Conservation (phyloP, 2,888 invertebrate genomes). For the Ctenicera cuprea region DNA sequence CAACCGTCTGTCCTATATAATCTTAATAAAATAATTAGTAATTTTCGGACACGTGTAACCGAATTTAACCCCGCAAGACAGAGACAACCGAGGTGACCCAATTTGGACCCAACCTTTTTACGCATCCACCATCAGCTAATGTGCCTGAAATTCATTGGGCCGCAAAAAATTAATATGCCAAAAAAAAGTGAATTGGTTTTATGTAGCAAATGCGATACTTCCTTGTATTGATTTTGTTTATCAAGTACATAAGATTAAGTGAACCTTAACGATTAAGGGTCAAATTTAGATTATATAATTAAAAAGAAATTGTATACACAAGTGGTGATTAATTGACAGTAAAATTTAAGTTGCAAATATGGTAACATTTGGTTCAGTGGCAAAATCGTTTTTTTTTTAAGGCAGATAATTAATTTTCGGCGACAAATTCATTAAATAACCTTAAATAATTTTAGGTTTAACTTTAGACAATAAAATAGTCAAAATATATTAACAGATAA, state of each 20-base stretch:
- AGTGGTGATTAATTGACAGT: too few species aligned
- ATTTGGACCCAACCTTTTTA: constrained; percentile 29
- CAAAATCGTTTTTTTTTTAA: too few species aligned
- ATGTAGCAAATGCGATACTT: neutral
- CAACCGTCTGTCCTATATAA: constrained; percentile 8
- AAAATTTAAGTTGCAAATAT: too few species aligned
- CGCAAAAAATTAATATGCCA: constrained; percentile 29
- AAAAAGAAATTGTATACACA: too few species aligned
- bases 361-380: too few species aligned
- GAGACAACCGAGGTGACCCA: constrained; percentile 28
- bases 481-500: too few species aligned
- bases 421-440: too few species aligned
- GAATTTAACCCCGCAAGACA: constrained; percentile 20
- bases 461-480: too few species aligned
- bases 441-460: too few species aligned
- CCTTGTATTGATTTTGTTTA: neutral
- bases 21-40: constrained; percentile 36
- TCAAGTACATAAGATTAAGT: neutral
- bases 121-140: constrained; percentile 20
- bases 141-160: constrained; percentile 37
- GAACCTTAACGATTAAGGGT: too few species aligned
- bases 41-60: constrained; percentile 35
- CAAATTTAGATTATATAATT: too few species aligned
- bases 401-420: too few species aligned
- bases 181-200: neutral